phyloP scores from a whole-genome alignment of 1,140 invertebrate genomes.

The Leptinotarsa texana region DNA sequence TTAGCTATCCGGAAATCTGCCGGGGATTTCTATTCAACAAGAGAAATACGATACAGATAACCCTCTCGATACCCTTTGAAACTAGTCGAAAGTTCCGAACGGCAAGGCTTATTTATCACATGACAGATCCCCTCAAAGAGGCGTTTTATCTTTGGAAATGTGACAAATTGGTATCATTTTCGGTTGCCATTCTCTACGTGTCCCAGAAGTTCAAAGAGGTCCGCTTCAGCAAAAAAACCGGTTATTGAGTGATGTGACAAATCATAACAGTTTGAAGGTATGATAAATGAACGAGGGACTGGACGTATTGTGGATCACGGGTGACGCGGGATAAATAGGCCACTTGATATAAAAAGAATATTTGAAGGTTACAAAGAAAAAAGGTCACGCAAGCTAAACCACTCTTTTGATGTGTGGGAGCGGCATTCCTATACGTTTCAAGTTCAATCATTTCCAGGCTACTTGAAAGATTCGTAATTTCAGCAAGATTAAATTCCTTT shows the following conservation, averaged over 20 bases:
- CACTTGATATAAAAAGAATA: too few species aligned
- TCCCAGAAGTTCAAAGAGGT: not conserved
- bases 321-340: too few species aligned
- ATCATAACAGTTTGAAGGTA: not conserved
- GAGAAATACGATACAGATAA: not conserved
- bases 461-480: too few species aligned
- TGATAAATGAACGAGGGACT: not conserved
- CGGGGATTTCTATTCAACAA: not conserved
- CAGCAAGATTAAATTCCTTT: too few species aligned
- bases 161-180: conserved; percentile 10
- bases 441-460: too few species aligned
- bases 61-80: not conserved
- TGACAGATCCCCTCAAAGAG: not conserved
- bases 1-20: too few species aligned
- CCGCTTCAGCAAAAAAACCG: not conserved
- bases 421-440: too few species aligned
- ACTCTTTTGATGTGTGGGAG: too few species aligned
- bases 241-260: not conserved
- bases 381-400: too few species aligned
- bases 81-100: not conserved
- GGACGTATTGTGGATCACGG: too few species aligned
- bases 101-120: not conserved
- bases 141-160: conserved; percentile 15
- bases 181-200: not conserved
- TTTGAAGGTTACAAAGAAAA: too few species aligned